A percentile compares a stretch with the other conserved stretches of the same genome.
Conservation (phyloP, 2,113 vertebrate genomes). For the Sciurus niger region DNA sequence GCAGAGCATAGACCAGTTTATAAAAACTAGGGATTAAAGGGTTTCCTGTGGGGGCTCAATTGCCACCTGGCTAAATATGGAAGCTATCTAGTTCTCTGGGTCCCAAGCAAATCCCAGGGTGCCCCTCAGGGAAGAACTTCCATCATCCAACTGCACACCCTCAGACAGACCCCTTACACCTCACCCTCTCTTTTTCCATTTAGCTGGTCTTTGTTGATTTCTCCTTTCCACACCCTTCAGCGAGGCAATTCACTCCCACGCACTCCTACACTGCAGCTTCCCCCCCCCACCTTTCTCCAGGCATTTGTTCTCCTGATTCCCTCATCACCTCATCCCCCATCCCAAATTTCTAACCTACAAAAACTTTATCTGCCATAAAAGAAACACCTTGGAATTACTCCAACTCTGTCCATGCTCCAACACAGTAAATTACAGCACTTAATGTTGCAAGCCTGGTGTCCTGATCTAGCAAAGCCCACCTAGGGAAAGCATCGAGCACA, state of each 20-base stretch:
- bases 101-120: neutral
- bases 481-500: neutral
- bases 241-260: neutral
- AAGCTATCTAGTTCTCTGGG: slow-evolving; percentile 11
- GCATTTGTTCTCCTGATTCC: neutral
- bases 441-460: neutral
- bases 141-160: neutral
- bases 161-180: neutral
- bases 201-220: neutral
- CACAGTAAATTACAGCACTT: neutral
- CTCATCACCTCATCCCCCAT: neutral
- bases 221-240: neutral
- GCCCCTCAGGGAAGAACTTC: neutral
- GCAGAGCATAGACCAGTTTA: slow-evolving; percentile 63
- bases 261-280: neutral
- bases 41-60: slow-evolving; percentile 53
- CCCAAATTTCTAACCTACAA: neutral
- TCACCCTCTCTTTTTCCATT: neutral
- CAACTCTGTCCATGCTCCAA: slow-evolving; percentile 22
- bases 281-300: neutral
- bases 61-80: slow-evolving; percentile 52
- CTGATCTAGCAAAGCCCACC: neutral
- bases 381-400: slow-evolving; percentile 7
- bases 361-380: slow-evolving; percentile 35
- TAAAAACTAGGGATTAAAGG: slow-evolving; percentile 77